Percentiles rank a stretch among this genome's conserved stretches.
Evolutionary conservation across 2,797 vertebrate species (phyloP).

Genomic region (Tympanoctomys barrerae): DNA sequence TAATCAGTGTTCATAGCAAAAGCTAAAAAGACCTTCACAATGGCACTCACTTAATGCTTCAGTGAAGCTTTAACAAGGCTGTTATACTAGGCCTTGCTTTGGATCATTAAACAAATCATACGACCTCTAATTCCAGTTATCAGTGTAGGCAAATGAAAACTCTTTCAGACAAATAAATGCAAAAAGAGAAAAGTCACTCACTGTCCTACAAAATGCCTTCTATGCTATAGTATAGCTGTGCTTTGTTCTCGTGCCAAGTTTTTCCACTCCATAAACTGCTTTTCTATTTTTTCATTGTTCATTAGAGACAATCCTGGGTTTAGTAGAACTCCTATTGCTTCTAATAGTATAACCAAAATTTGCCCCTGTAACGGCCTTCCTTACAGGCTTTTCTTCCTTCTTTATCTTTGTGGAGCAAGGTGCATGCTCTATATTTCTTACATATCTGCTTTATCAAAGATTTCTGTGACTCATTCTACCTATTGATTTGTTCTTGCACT

Average conservation of each 20-base stretch:
- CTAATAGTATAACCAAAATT: neutral
- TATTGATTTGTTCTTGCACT: neutral
- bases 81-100: constrained; percentile 45
- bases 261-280: neutral
- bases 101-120: constrained; percentile 64
- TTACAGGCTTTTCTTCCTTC: neutral
- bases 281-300: constrained; percentile 10
- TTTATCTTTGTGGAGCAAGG: neutral
- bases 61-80: constrained; percentile 5
- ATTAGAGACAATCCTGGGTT: neutral
- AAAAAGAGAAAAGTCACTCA: constrained; percentile 28
- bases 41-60: constrained; percentile 50
- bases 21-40: constrained; percentile 54
- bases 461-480: neutral
- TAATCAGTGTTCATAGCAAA: neutral
- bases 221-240: neutral
- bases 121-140: constrained; percentile 53
- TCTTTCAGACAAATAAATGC: constrained; percentile 40
- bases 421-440: neutral
- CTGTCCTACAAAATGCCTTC: neutral
- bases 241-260: neutral
- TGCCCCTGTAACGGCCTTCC: neutral
- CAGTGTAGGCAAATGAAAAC: constrained; percentile 50
- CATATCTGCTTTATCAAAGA: neutral
- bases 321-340: neutral